Conservation (phyloP, 2,888 invertebrate species). For the Andrena haemorrhoa region DNA sequence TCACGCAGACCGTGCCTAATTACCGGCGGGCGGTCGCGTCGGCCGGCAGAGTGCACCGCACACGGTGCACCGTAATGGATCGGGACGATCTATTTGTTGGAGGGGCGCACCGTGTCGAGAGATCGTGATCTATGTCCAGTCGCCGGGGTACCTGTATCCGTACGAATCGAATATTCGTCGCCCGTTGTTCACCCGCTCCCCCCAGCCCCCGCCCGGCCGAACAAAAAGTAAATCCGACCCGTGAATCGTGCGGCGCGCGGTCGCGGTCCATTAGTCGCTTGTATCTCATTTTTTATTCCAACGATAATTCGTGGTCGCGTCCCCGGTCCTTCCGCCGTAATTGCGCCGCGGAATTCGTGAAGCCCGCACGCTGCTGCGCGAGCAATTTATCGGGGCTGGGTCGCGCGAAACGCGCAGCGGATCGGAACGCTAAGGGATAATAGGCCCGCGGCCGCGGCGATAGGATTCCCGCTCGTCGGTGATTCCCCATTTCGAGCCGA, state of each 20-base stretch:
- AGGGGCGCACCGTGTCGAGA: slow-evolving; percentile 34
- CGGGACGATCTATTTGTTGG: slow-evolving; percentile 69
- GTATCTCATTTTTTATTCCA: slow-evolving; percentile 8
- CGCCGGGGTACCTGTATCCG: slow-evolving; percentile 32
- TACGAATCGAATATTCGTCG: slow-evolving; percentile 38
- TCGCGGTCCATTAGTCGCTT: slow-evolving; percentile 34
- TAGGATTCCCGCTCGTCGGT: not conserved
- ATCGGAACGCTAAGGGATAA: not conserved
- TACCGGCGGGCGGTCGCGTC: slow-evolving; percentile 75
- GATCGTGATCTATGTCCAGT: slow-evolving; percentile 65
- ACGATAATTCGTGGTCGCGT: slow-evolving; percentile 11
- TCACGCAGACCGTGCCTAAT: slow-evolving; percentile 75
- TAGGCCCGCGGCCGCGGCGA: not conserved
- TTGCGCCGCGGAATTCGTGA: slow-evolving; percentile 9
- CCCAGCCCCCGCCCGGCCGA: not conserved
- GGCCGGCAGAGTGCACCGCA: slow-evolving; percentile 55
- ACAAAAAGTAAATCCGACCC: slow-evolving; percentile 19
- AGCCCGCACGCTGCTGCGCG: not conserved
- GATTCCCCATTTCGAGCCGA: not conserved
- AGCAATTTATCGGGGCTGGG: not conserved
- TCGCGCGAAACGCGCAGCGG: not conserved
- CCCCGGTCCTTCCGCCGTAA: slow-evolving; percentile 4
- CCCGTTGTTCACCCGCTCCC: slow-evolving; percentile 7
- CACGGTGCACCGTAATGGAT: slow-evolving; percentile 65
- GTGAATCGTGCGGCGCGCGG: slow-evolving; percentile 1